A percentile compares a stretch with the other conserved stretches of the same genome.
Evolutionary conservation across 1,140 invertebrate genomes (phyloP).

Genomic region (Zaprionus lachaisei): DNA sequence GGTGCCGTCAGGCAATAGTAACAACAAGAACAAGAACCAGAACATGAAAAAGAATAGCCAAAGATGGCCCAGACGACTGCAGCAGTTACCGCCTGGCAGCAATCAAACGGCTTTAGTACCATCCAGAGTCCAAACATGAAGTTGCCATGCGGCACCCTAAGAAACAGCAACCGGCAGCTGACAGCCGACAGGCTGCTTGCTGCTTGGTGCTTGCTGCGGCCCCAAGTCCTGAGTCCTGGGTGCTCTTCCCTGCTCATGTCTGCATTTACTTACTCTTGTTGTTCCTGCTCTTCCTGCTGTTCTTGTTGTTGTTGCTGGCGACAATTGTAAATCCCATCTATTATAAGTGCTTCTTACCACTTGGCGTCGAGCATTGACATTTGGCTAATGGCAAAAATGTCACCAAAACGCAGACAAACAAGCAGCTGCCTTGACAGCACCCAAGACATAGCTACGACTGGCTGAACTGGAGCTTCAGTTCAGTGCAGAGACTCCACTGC

Average conservation of each 20-base stretch:
- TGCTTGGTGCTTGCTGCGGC: conserved; percentile 7
- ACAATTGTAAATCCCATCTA: conserved; percentile 73
- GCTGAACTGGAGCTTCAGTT: conserved; percentile 1
- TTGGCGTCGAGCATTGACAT: conserved; percentile 77
- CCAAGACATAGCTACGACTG: conserved; percentile 13
- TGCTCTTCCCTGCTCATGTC: conserved; percentile 3
- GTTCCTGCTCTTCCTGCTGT: conserved; percentile 35
- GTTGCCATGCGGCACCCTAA: conserved; percentile 27
- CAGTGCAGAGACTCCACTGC: background rate
- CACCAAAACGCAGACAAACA: conserved; percentile 77
- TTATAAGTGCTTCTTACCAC: conserved; percentile 78
- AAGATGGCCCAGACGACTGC: conserved; percentile 20
- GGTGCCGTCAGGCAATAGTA: conserved; percentile 46
- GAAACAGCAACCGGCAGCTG: conserved; percentile 50
- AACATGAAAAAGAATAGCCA: conserved; percentile 3
- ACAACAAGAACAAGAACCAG: conserved; percentile 18
- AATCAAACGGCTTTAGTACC: conserved; percentile 73
- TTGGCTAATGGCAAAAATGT: conserved; percentile 82
- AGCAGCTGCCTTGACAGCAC: conserved; percentile 53
- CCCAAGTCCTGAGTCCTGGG: background rate
- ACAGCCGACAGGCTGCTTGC: conserved; percentile 55
- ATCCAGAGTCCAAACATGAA: conserved; percentile 40
- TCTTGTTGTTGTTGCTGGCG: conserved; percentile 35
- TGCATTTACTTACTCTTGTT: conserved; percentile 34
- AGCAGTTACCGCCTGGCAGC: conserved; percentile 36